phyloP scores from a whole-genome alignment of 2,888 invertebrate genomes.

The Prenolepis imparis region DNA sequence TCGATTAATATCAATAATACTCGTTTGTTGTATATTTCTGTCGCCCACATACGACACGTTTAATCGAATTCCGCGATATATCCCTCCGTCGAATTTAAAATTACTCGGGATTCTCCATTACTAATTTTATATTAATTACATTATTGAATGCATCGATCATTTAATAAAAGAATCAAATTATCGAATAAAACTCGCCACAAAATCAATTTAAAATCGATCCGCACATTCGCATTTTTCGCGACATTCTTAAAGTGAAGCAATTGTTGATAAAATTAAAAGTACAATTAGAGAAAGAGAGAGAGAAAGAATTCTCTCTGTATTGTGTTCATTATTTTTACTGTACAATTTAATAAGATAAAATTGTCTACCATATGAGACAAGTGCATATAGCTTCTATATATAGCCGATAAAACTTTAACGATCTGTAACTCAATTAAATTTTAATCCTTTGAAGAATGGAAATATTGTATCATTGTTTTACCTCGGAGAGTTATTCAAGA shows the following conservation, averaged over 20 bases:
- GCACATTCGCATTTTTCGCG: neutral
- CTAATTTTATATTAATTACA: conserved; percentile 39
- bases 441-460: neutral
- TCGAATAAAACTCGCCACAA: neutral
- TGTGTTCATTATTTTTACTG: neutral
- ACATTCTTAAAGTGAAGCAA: neutral
- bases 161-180: conserved; percentile 36
- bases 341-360: neutral
- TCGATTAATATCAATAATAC: conserved; percentile 47
- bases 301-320: neutral
- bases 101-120: neutral
- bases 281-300: neutral
- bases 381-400: neutral
- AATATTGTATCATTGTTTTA: neutral
- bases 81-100: conserved; percentile 12
- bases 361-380: neutral
- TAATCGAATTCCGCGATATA: conserved; percentile 41
- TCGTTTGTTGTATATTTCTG: conserved; percentile 26
- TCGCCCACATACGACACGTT: neutral
- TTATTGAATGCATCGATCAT: conserved; percentile 1
- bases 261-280: neutral
- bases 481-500: conserved; percentile 3
- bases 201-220: neutral
- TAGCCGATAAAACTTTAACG: neutral
- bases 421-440: conserved; percentile 9